These are phyloP conservation scores for Ceramica pisi DNA, from an alignment of 2,888 invertebrate species.

Conservation along the genomic window DNA sequence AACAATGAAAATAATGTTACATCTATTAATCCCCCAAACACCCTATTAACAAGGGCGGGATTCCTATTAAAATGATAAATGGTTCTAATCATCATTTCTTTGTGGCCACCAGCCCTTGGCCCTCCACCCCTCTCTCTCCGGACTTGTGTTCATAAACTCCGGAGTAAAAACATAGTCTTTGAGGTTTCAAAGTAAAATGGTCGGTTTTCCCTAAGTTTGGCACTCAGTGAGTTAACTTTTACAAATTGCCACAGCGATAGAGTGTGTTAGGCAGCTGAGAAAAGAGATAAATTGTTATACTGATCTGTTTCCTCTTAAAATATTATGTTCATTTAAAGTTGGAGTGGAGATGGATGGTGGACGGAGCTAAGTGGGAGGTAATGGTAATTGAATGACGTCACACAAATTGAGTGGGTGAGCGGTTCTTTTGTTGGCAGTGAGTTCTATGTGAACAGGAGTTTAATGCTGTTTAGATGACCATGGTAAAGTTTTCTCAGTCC, in stretches of 20 bases:
- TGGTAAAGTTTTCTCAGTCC: slow-evolving; percentile 16
- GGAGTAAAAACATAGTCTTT: slow-evolving; percentile 36
- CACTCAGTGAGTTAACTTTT: slow-evolving; percentile 86
- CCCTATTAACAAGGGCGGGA: slow-evolving; percentile 86
- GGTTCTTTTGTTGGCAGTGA: slow-evolving; percentile 42
- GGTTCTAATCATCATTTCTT: slow-evolving; percentile 86
- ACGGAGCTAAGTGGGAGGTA: slow-evolving; percentile 57
- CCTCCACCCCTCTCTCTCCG: slow-evolving; percentile 47
- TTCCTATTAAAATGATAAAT: slow-evolving; percentile 90
- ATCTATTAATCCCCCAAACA: slow-evolving; percentile 88
- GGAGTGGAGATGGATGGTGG: slow-evolving; percentile 71
- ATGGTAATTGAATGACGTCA: slow-evolving; percentile 66
- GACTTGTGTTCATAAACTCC: slow-evolving; percentile 20
- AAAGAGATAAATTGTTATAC: slow-evolving; percentile 84
- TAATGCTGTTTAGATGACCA: background rate
- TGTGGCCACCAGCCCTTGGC: slow-evolving; percentile 69
- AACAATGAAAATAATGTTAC: slow-evolving; percentile 88
- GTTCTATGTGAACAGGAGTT: background rate
- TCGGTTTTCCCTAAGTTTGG: slow-evolving; percentile 80
- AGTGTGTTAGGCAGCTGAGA: slow-evolving; percentile 82
- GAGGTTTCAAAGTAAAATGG: slow-evolving; percentile 73
- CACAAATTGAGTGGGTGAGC: slow-evolving; percentile 54
- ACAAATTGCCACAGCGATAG: slow-evolving; percentile 87
- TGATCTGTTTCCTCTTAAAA: slow-evolving; percentile 82
- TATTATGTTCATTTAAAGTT: slow-evolving; percentile 73